Conservation (phyloP, 2,888 invertebrate genomes). For the Lasioglossum malachurum region DNA sequence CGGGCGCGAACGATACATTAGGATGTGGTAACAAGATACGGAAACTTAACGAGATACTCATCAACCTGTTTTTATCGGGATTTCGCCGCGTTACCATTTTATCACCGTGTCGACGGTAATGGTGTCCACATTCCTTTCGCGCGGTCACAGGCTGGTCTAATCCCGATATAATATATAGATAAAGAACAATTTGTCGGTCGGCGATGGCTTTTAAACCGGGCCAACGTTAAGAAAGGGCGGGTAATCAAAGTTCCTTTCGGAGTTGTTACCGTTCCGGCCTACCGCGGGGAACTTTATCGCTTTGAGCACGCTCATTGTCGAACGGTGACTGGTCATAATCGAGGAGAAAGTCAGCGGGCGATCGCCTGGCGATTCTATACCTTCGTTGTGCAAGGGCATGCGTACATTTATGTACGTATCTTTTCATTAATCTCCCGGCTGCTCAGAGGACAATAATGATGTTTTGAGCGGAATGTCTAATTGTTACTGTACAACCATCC, state of each 20-base stretch:
- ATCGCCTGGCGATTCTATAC: slow-evolving; percentile 77
- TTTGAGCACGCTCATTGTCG: slow-evolving; percentile 73
- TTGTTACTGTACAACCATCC: slow-evolving; percentile 51
- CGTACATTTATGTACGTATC: slow-evolving; percentile 39
- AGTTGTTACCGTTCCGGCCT: slow-evolving; percentile 64
- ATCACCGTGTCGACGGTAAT: slow-evolving; percentile 22
- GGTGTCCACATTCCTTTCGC: slow-evolving; percentile 41
- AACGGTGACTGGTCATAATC: slow-evolving; percentile 76
- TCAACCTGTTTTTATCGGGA: slow-evolving; percentile 40
- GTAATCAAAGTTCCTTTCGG: slow-evolving; percentile 77
- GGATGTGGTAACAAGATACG: slow-evolving; percentile 31
- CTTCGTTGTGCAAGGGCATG: slow-evolving; percentile 51
- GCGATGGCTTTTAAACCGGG: slow-evolving; percentile 58
- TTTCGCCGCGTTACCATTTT: slow-evolving; percentile 13
- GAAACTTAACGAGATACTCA: slow-evolving; percentile 28
- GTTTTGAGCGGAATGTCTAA: slow-evolving; percentile 58
- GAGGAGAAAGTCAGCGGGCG: slow-evolving; percentile 78
- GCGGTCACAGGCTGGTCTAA: slow-evolving; percentile 48
- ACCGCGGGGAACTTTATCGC: slow-evolving; percentile 64
- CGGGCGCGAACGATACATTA: neutral
- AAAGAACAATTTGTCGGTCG: slow-evolving; percentile 75
- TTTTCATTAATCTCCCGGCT: slow-evolving; percentile 56
- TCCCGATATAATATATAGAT: slow-evolving; percentile 76
- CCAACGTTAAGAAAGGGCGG: slow-evolving; percentile 75
- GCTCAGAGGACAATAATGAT: slow-evolving; percentile 52